Evolutionary conservation across 2,113 vertebrate genomes (phyloP).

Genomic region (Rafetus swinhoei): DNA sequence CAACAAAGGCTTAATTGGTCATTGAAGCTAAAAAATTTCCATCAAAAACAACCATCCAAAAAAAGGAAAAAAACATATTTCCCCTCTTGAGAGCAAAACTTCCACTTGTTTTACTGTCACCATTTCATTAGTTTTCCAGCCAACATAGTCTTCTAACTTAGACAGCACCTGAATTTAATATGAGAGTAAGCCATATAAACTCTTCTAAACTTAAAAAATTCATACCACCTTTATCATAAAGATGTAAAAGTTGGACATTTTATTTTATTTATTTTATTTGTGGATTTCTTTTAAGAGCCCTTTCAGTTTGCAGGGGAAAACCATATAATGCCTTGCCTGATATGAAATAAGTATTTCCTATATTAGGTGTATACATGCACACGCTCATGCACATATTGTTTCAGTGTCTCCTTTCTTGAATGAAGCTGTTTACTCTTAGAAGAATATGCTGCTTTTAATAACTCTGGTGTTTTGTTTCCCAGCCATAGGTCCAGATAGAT

Average conservation of each 20-base stretch:
- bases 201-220: neutral
- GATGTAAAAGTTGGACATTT: neutral
- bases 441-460: rapidly evolving
- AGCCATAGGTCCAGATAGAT: rapidly evolving
- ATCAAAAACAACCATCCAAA: rapidly evolving
- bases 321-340: neutral
- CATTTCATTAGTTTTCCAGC: neutral
- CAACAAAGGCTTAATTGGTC: neutral
- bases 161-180: neutral
- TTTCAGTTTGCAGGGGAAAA: neutral
- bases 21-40: rapidly evolving
- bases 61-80: neutral
- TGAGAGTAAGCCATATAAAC: neutral
- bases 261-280: neutral
- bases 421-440: rapidly evolving
- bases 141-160: rapidly evolving
- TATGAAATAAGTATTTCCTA: neutral
- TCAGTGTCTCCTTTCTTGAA: neutral
- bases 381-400: neutral
- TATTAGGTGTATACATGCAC: neutral
- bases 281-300: neutral
- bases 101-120: rapidly evolving
- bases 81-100: neutral
- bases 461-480: rapidly evolving
- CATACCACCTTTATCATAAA: neutral